Evolutionary conservation across 2,113 vertebrate genomes (phyloP).

Genomic region (Paratilapia polleni): DNA sequence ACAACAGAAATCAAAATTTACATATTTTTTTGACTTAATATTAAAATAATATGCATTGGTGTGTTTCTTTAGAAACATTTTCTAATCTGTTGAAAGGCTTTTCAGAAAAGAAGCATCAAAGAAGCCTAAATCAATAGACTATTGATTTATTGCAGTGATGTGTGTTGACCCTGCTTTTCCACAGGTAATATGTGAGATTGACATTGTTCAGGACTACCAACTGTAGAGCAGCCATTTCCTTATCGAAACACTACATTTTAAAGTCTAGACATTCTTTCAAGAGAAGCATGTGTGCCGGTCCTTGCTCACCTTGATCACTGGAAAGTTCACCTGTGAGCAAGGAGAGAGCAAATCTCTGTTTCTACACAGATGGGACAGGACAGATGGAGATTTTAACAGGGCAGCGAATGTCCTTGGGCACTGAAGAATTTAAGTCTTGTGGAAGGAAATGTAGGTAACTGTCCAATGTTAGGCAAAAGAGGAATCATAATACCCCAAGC

Average conservation of each 20-base stretch:
- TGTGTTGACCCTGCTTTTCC: not conserved
- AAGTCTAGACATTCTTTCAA: not conserved
- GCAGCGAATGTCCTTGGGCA: conserved; percentile 63
- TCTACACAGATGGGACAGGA: conserved; percentile 68
- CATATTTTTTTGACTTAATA: not conserved
- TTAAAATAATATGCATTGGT: not conserved
- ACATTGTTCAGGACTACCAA: not conserved
- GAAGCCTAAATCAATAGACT: not conserved
- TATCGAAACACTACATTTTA: not conserved
- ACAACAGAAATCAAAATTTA: not conserved
- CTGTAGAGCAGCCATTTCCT: not conserved
- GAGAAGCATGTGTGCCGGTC: conserved; percentile 23
- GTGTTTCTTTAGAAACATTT: not conserved
- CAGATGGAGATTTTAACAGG: conserved; percentile 68
- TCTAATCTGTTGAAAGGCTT: not conserved
- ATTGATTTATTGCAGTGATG: not conserved
- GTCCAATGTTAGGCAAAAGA: conserved; percentile 16
- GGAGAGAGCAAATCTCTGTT: conserved; percentile 40
- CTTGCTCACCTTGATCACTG: conserved; percentile 60
- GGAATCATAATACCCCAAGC: not conserved
- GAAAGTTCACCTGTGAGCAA: conserved; percentile 59
- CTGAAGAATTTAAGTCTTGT: conserved; percentile 28
- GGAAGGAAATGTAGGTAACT: conserved; percentile 30
- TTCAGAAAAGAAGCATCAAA: not conserved
- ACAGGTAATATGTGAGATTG: not conserved